Base-by-base conservation (phyloP, 2,797 vertebrate genomes). In the Aeoliscus strigatus region DNA sequence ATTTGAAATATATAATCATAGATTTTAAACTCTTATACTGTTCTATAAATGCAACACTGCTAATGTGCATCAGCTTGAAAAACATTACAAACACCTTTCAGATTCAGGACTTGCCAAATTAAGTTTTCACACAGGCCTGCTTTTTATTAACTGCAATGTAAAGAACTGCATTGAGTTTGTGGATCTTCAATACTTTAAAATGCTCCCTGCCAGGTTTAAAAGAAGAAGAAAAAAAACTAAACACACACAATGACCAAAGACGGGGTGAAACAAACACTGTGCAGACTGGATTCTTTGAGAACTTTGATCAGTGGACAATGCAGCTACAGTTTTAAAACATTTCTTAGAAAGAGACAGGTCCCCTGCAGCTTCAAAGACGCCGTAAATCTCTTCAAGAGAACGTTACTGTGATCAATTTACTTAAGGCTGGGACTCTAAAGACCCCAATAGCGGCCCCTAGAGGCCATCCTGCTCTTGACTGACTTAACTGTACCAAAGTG, bases 11-110 rank as follows among this genome's bases (percentile, higher is more conserved):
- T 77, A 80, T 71, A 70, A 59, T 69, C 32, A 70, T 75, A 75
- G 47, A 61, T 55, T 71, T 77, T 67, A 73, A 80, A 73, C 65
- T 76, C 72, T 75, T 60, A n/a, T n/a, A n/a, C n/a, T 66, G 39
- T 57, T 51, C 47, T 73, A 69, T 75, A 78, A 72, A 70, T 69
- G 64, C 74, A 85, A 79, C 65, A 80, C 73, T 70, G 74, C 65
- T 72, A 51, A 58, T 60, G 37, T 66, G 53, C 43, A 32, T 56
- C 39, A 41, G 36, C n/a, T n/a, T n/a, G n/a, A n/a, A n/a, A n/a
- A n/a, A 28, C 33, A 38, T 28, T 50, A 29, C 9, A 9, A 12
- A 51, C 27, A 37, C 25, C 37, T 32, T 36, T 45, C 26, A 23
- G 25, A 31, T 32, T 9, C 28, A 27, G 47, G 15, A 50, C 18